Evolutionary conservation across 2,797 vertebrate genomes (phyloP).

Genomic region (Ctenochaetus hawaiiensis): DNA sequence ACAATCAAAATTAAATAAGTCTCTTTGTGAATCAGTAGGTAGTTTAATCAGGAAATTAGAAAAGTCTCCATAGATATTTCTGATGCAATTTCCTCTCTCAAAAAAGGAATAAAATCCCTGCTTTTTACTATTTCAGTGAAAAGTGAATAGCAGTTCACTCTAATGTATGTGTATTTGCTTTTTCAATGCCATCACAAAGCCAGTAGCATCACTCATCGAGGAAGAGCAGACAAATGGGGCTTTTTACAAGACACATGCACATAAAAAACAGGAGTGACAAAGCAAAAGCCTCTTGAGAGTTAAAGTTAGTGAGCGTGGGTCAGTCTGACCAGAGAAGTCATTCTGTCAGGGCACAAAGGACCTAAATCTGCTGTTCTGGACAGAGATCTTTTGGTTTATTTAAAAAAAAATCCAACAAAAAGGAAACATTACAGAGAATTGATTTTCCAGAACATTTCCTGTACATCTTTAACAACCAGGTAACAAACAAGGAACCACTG

Average conservation of each 20-base stretch:
- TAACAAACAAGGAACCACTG: too few species aligned
- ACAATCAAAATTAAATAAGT: constrained; percentile 23
- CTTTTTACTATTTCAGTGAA: background rate
- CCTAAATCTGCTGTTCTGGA: background rate
- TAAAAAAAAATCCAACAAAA: background rate
- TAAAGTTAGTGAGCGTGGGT: background rate
- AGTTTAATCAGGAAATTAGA: constrained; percentile 13
- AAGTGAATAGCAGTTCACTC: background rate
- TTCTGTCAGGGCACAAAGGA: background rate
- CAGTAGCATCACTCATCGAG: constrained; percentile 14
- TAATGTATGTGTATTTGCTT: background rate
- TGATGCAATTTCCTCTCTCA: too few species aligned
- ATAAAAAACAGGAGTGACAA: background rate
- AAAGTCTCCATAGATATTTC: background rate
- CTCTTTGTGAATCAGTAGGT: constrained; percentile 16
- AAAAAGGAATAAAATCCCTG: too few species aligned
- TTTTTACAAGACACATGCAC: background rate
- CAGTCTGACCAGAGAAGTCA: background rate
- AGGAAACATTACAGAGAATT: constrained; percentile 5
- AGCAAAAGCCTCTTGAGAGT: constrained; percentile 26
- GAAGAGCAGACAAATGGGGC: background rate
- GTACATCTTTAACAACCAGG: background rate
- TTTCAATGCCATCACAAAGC: background rate
- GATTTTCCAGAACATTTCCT: constrained; percentile 12
- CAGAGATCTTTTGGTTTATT: too few species aligned